These are phyloP conservation scores for Coregonus clupeaformis DNA, from an alignment of 2,113 vertebrate species.

Conservation along the genomic window DNA sequence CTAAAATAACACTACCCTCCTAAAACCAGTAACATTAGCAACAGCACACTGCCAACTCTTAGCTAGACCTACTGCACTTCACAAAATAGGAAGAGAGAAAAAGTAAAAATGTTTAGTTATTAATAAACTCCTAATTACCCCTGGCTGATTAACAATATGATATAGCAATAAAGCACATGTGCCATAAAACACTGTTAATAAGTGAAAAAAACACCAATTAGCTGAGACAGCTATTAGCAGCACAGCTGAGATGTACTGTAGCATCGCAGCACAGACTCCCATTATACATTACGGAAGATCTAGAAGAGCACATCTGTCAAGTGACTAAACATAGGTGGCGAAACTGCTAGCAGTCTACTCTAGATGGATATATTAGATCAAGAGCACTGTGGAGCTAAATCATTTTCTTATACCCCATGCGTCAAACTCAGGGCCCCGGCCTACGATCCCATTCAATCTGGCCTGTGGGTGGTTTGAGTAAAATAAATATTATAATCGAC, in stretches of 20 bases:
- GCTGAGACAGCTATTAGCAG: conserved; percentile 27
- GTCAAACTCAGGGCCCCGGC: too few species aligned
- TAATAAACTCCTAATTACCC: conserved; percentile 9
- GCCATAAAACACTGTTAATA: conserved; percentile 18
- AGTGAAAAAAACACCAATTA: conserved; percentile 13
- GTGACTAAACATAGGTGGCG: neutral
- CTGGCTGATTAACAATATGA: conserved; percentile 44
- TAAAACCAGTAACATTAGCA: conserved; percentile 16
- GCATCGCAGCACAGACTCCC: conserved; percentile 23
- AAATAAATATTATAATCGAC: too few species aligned
- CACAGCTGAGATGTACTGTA: conserved; percentile 11
- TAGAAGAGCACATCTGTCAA: neutral
- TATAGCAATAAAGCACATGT: conserved; percentile 6
- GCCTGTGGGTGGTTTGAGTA: too few species aligned
- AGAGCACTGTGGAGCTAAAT: neutral
- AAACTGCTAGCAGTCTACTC: neutral
- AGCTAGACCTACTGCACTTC: neutral
- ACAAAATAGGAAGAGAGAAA: neutral
- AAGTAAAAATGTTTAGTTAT: neutral
- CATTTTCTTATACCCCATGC: neutral
- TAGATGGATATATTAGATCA: neutral
- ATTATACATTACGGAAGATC: neutral
- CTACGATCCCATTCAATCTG: too few species aligned
- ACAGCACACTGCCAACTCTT: conserved; percentile 12
- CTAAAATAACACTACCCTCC: conserved; percentile 5